Evolutionary conservation across 2,113 vertebrate genomes (phyloP).

Genomic region (Hirundichthys speculiger): DNA sequence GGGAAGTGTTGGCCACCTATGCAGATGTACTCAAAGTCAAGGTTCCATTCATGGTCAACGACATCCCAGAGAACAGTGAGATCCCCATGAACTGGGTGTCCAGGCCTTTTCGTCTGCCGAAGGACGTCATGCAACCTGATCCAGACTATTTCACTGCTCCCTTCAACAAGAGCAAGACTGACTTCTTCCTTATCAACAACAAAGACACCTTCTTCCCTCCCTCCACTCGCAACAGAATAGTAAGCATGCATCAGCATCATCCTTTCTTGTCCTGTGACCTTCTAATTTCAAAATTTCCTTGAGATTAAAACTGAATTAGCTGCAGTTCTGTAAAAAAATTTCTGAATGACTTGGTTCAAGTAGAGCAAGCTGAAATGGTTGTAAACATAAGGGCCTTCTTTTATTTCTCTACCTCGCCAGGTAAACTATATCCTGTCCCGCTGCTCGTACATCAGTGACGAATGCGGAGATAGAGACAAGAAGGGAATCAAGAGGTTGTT

Average conservation of each 20-base stretch:
- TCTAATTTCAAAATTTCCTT: no score
- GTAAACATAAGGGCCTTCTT: neutral
- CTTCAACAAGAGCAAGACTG: slow-evolving; percentile 90
- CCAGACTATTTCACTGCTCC: slow-evolving; percentile 92
- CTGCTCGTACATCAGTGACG: slow-evolving; percentile 87
- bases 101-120: slow-evolving; percentile 83
- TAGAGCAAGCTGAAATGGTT: neutral
- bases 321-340: neutral
- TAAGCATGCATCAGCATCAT: slow-evolving; percentile 71
- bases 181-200: slow-evolving; percentile 92
- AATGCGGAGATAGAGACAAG: slow-evolving; percentile 88
- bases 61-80: slow-evolving; percentile 78
- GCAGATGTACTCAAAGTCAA: slow-evolving; percentile 96
- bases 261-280: slow-evolving; percentile 26
- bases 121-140: slow-evolving; percentile 86
- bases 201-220: slow-evolving; percentile 89
- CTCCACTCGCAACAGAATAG: slow-evolving; percentile 94
- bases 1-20: slow-evolving; percentile 93
- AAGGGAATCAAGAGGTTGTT: slow-evolving; percentile 94
- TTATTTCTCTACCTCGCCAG: slow-evolving; percentile 68
- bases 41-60: slow-evolving; percentile 89
- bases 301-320: neutral
- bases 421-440: slow-evolving; percentile 96
- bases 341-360: neutral
- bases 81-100: slow-evolving; percentile 84